Base-by-base conservation (phyloP, 1,140 invertebrate genomes). In the Ridgeia piscesae region DNA sequence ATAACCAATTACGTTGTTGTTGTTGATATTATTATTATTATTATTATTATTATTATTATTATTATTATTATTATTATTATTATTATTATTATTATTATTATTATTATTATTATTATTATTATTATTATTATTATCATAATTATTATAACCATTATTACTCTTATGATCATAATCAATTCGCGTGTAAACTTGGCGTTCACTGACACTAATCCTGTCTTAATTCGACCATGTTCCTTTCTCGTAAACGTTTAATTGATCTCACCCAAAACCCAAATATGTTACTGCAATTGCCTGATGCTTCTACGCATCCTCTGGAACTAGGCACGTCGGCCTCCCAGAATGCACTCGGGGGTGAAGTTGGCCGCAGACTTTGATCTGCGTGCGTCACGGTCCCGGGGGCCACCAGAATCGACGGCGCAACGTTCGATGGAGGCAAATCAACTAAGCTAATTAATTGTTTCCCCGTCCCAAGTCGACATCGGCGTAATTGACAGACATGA, bases 401-500 rank as follows among this genome's bases (percentile, higher is more conserved):
- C 2, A 77, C 17, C 58, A 21, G 27, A 77, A 77, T 77, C 58
- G 58, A 14, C 58, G 27, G 58, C 58, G 58, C 58, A 14, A 27
- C 17, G 58, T 77, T 77, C 58, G 58, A 77, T 77, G 58, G 58
- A 77, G 27, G 58, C 58, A 77, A 77, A 77, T 77, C 58, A 77
- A 77, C 58, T 77, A 77, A 77, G 58, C 58, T 77, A 77, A 77
- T 77, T 77, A 77, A 77, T 77, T 77, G 58, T 77, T 77, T 77
- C 58, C 58, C 17, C 58, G 58, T 77, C 58, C 58, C 58, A 9
- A 77, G 58, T 77, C 58, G 58, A 77, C 58, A 2, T 77, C 58
- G 58, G 27, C 27, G 58, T 77, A 77, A 77, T 77, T 77, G 58
- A 77, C 58, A 77, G 58, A 77, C 58, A 77, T 77, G 58, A 77